These are phyloP conservation scores for Arrhopalites spinosus DNA, from an alignment of 2,888 invertebrate species.

Conservation along the genomic window DNA sequence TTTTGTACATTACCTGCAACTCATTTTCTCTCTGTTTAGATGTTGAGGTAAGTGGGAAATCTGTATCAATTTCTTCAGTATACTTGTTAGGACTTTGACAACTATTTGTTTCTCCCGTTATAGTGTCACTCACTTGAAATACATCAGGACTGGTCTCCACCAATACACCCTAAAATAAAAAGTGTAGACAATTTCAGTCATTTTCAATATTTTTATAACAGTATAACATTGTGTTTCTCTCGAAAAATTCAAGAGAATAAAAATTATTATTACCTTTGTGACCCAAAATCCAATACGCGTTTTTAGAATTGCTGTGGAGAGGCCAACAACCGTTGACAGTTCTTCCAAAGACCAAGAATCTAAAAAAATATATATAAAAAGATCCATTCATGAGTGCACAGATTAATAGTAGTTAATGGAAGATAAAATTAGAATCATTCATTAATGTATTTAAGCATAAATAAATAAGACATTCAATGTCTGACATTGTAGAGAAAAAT, in stretches of 20 bases:
- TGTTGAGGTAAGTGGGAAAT: slow-evolving; percentile 92
- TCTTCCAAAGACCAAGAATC: slow-evolving; percentile 86
- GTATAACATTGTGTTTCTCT: background rate
- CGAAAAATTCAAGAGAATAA: background rate
- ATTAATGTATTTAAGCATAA: too few species aligned
- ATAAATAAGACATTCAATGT: too few species aligned
- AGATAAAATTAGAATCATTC: too few species aligned
- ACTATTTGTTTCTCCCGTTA: slow-evolving; percentile 22
- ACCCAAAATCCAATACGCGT: slow-evolving; percentile 93
- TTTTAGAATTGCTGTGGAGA: slow-evolving; percentile 81
- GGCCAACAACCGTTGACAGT: slow-evolving; percentile 80
- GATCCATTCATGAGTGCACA: background rate
- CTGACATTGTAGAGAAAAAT: too few species aligned
- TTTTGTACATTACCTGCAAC: slow-evolving; percentile 75
- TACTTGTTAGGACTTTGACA: slow-evolving; percentile 39
- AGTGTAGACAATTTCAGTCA: background rate
- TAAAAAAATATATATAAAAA: slow-evolving; percentile 59
- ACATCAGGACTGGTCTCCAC: slow-evolving; percentile 39
- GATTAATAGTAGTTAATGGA: too few species aligned
- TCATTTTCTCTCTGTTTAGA: slow-evolving; percentile 94
- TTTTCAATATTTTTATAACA: background rate
- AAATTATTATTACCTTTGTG: slow-evolving; percentile 66
- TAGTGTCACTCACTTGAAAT: slow-evolving; percentile 46
- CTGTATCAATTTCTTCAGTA: slow-evolving; percentile 82
- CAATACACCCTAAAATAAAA: slow-evolving; percentile 44